phyloP scores from a whole-genome alignment of 2,888 invertebrate species.

The Microchrysa polita region DNA sequence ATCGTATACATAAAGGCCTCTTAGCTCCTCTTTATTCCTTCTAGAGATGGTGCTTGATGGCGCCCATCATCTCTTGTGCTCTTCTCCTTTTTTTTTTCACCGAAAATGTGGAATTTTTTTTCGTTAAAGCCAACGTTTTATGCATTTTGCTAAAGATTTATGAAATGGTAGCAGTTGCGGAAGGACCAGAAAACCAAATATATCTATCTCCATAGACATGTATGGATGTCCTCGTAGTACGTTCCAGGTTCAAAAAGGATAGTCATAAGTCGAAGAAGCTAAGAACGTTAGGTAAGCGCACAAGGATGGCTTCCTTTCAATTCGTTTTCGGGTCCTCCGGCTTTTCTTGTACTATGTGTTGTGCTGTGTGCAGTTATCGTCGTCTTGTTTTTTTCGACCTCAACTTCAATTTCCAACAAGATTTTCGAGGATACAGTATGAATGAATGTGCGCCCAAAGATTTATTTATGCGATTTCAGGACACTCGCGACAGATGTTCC shows the following conservation, averaged over 20 bases:
- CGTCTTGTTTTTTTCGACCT: background rate
- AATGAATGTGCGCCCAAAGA: background rate
- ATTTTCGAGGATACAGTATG: conserved; percentile 8
- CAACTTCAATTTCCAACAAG: background rate
- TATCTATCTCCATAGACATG: background rate
- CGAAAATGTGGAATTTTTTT: conserved; percentile 29
- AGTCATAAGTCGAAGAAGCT: background rate
- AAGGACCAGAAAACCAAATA: background rate
- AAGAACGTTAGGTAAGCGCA: background rate
- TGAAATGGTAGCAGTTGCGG: conserved; percentile 29
- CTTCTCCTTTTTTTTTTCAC: background rate
- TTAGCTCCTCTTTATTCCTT: background rate
- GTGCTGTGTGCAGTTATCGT: background rate
- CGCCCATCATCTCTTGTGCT: conserved; percentile 9
- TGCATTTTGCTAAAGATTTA: conserved; percentile 26
- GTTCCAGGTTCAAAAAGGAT: background rate
- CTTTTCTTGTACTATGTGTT: too few species aligned
- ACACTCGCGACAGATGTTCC: conserved; percentile 1
- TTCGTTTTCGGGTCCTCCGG: background rate
- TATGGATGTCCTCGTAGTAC: too few species aligned
- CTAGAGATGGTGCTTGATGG: background rate
- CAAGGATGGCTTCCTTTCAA: background rate
- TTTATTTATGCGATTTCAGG: background rate
- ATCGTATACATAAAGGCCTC: conserved; percentile 3
- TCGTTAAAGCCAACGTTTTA: conserved; percentile 11